Percentiles rank a stretch among this genome's conserved stretches.
These are phyloP conservation scores for Peribatodes rhomboidaria DNA, from an alignment of 2,888 invertebrate genomes.

Conservation along the genomic window DNA sequence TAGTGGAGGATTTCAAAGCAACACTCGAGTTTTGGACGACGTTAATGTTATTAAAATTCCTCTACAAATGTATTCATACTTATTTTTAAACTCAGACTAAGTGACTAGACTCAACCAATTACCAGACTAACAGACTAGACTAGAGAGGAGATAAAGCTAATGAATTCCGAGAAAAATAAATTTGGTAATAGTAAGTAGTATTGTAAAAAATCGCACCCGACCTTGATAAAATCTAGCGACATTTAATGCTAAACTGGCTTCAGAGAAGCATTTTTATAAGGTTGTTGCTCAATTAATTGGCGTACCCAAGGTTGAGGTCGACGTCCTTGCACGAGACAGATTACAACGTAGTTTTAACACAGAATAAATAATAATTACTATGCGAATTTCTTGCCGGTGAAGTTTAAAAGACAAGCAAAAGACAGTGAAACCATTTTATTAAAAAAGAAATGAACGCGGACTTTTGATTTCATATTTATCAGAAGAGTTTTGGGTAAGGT, in stretches of 20 bases:
- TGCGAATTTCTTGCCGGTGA: background rate
- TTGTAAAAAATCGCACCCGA: background rate
- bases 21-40: no score
- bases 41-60: no score
- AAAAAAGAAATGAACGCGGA: background rate
- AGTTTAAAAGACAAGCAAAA: background rate
- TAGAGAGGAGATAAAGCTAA: background rate
- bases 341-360: constrained; percentile 42
- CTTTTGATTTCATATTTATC: no score
- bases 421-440: no score
- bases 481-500: no score
- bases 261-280: constrained; percentile 37
- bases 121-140: background rate
- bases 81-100: no score
- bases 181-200: background rate
- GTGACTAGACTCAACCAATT: background rate
- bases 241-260: constrained; percentile 11
- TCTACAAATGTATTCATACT: no score
- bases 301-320: constrained; percentile 79
- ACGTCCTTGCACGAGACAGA: constrained; percentile 65
- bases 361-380: no score
- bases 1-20: no score
- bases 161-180: background rate
- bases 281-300: constrained; percentile 76
- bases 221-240: constrained; percentile 13